Conservation (phyloP, 1,140 invertebrate genomes). For the Vanessa atalanta region DNA sequence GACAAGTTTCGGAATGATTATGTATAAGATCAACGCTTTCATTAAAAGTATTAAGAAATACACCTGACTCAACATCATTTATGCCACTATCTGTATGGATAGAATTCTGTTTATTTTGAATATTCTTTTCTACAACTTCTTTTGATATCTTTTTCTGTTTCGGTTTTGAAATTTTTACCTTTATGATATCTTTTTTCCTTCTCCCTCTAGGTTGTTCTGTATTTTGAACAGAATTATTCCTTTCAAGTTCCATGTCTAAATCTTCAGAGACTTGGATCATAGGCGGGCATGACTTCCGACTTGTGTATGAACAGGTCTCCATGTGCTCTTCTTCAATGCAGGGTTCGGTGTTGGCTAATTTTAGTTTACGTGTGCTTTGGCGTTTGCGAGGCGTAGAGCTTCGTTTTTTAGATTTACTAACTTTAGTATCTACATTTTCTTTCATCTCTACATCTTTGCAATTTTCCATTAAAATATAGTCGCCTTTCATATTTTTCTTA, state of each 20-base stretch:
- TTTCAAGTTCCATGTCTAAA: conserved; percentile 5
- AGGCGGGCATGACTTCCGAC: conserved; percentile 59
- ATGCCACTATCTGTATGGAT: conserved; percentile 41
- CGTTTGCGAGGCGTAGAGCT: conserved; percentile 70
- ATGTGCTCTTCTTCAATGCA: conserved; percentile 60
- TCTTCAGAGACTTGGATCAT: conserved; percentile 39
- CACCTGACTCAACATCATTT: conserved; percentile 52
- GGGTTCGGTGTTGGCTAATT: conserved; percentile 36
- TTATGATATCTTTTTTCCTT: conserved; percentile 69
- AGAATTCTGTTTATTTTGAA: conserved; percentile 25
- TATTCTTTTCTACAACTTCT: conserved; percentile 27
- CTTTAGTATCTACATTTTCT: conserved; percentile 27
- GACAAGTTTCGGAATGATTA: conserved; percentile 72
- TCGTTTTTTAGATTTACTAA: conserved; percentile 51
- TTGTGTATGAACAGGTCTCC: conserved; percentile 51
- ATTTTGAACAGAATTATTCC: neutral
- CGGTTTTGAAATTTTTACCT: conserved; percentile 70
- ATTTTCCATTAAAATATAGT: conserved; percentile 12
- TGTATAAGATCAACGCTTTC: conserved; percentile 68
- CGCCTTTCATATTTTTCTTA: conserved; percentile 57
- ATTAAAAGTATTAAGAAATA: conserved; percentile 43
- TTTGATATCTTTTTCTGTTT: conserved; percentile 36
- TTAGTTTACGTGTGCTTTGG: conserved; percentile 46
- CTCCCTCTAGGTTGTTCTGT: conserved; percentile 22
- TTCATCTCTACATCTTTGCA: conserved; percentile 40